phyloP scores from a whole-genome alignment of 2,113 vertebrate species.

The Reinhardtius hippoglossoides region DNA sequence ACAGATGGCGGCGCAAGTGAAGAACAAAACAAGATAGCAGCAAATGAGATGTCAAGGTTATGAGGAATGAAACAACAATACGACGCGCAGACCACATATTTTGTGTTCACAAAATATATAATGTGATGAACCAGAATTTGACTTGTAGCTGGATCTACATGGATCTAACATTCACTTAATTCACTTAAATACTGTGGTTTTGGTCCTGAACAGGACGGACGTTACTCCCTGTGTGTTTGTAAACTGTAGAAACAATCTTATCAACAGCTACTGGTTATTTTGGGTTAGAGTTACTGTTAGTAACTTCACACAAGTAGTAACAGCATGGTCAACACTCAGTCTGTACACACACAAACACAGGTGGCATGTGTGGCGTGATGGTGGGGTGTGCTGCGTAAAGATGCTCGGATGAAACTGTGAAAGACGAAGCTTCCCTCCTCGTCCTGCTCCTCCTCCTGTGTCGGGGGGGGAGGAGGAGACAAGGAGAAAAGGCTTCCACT shows the following conservation, averaged over 20 bases:
- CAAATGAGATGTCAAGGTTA: slow-evolving; percentile 46
- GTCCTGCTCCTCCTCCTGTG: slow-evolving; percentile 18
- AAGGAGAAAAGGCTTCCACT: slow-evolving; percentile 44
- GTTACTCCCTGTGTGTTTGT: background rate
- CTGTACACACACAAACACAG: slow-evolving; percentile 54
- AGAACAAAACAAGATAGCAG: slow-evolving; percentile 49
- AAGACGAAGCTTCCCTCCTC: slow-evolving; percentile 52
- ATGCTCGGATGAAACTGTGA: slow-evolving; percentile 78
- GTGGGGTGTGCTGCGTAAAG: slow-evolving; percentile 61
- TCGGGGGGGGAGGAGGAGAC: background rate
- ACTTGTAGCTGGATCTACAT: background rate
- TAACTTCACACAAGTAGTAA: slow-evolving; percentile 37
- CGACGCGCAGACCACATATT: slow-evolving; percentile 16
- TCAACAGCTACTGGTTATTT: background rate
- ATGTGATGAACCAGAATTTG: background rate
- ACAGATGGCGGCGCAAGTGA: slow-evolving; percentile 50
- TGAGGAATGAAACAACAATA: slow-evolving; percentile 19
- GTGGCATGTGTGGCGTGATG: slow-evolving; percentile 65
- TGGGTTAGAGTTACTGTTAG: slow-evolving; percentile 58
- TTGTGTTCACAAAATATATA: background rate
- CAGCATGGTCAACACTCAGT: slow-evolving; percentile 45
- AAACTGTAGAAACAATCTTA: background rate
- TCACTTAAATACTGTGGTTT: background rate
- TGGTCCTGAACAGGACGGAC: background rate
- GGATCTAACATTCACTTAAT: background rate